Base-by-base conservation (phyloP, 2,888 invertebrate genomes). In the Microplitis deprimator region DNA sequence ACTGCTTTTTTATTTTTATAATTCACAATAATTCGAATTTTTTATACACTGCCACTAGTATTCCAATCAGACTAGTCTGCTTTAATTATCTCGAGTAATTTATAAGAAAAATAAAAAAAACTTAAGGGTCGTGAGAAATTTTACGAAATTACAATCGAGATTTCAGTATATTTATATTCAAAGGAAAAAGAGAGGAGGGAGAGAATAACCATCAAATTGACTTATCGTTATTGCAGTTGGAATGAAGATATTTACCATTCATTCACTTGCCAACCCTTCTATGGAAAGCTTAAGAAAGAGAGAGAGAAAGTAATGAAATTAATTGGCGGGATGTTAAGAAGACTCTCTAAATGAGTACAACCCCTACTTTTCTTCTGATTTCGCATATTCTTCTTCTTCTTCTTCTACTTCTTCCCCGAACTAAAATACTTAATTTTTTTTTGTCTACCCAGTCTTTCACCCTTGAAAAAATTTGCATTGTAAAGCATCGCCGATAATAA, bases 221-320 rank as follows among this genome's bases (percentile, higher is more conserved):
- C 83, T 84, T 81, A 83, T 84, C 82, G 72, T 76, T 77, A 69
- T 79, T 81, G 80, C 78, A 79, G 75, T 77, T 77, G 73, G 77
- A 73, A 70, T 61, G 75, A 75, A 80, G 77, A 81, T 83, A 81
- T 84, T 82, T 82, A 79, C 77, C 75, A 79, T 80, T 76, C 77
- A 70, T 68, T 73, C 69, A 67, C 61, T 50, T 29, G 29, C 29
- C 77, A 82, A 82, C 81, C 82, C 81, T 80, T 82, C 72, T 73
- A 70, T 17, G 64, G 17, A 73, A 74, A n/a, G 60, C 50, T 69
- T 41, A 69, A 64, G 61, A 71, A 77, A 65, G 68, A 72, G 75
- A 72, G 68, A 78, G 70, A 71, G 61, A 74, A 79, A 80, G 81
- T 84, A 85, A 85, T 85, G 83, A 86, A 86, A 85, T 86, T 85